Evolutionary conservation across 2,797 vertebrate species (phyloP).

Genomic region (Sebastes diploproa): DNA sequence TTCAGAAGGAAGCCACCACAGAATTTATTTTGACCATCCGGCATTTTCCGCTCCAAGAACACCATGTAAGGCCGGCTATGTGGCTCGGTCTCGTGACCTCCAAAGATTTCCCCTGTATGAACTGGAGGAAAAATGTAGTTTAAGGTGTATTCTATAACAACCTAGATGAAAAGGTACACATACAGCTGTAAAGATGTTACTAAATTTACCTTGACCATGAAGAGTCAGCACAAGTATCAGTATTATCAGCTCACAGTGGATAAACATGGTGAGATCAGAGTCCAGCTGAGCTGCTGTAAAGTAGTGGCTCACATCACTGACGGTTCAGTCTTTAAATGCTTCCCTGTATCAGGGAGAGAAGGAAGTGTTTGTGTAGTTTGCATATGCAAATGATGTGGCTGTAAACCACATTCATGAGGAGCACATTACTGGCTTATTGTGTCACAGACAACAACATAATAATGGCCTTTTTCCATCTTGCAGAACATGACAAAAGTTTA

Average conservation of each 20-base stretch:
- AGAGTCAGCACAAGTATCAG: constrained; percentile 34
- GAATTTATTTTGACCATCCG: rapidly evolving
- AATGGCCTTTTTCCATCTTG: too few relatives aligned
- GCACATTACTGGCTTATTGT: too few relatives aligned
- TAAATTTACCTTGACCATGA: constrained; percentile 29
- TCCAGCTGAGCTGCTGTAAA: neutral
- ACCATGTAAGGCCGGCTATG: constrained; percentile 73
- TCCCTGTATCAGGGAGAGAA: neutral
- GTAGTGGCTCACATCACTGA: neutral
- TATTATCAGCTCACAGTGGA: neutral
- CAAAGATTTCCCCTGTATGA: constrained; percentile 37
- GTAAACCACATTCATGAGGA: neutral
- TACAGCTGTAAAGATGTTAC: neutral
- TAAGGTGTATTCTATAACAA: neutral
- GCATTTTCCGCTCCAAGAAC: rapidly evolving
- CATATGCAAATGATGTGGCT: constrained; percentile 6
- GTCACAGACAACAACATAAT: neutral
- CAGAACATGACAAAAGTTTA: too few relatives aligned
- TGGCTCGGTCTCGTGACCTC: constrained; percentile 17
- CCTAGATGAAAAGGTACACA: neutral
- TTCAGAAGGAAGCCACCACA: constrained; percentile 72
- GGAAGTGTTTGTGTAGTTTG: neutral
- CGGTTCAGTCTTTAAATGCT: neutral
- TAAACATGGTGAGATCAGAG: constrained; percentile 46
- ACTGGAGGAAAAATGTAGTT: neutral